These are phyloP conservation scores for Diaperis boleti DNA, from an alignment of 2,888 invertebrate genomes.

Conservation along the genomic window DNA sequence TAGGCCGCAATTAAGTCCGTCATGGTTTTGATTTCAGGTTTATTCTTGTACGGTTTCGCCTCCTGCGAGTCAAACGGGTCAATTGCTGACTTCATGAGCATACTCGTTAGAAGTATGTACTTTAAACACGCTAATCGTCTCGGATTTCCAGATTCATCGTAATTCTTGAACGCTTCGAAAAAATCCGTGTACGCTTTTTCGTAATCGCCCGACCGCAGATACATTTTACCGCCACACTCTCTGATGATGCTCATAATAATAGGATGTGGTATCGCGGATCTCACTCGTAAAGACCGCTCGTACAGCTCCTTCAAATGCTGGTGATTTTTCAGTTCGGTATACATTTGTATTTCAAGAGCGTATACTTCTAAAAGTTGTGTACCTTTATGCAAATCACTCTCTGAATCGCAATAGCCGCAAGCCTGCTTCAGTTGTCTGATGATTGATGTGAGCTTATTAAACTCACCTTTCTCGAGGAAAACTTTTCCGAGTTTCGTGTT, in stretches of 20 bases:
- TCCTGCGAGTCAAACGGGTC: conserved; percentile 99
- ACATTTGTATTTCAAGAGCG: conserved; percentile 99
- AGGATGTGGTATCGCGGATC: conserved; percentile 99
- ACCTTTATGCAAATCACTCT: conserved; percentile 97
- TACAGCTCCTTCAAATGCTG: conserved; percentile 96
- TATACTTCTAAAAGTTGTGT: conserved; percentile 98
- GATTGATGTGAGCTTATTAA: conserved; percentile 91
- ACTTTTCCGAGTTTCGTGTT: conserved; percentile 98
- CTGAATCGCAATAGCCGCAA: conserved; percentile 96
- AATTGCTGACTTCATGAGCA: conserved; percentile 98
- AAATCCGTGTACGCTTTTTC: conserved; percentile 99
- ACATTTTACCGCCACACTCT: conserved; percentile 99
- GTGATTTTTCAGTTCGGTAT: conserved; percentile 98
- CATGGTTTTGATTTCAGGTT: conserved; percentile 98
- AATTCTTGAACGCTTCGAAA: conserved; percentile 99
- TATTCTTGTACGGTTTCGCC: conserved; percentile 99
- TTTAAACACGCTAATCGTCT: conserved; percentile 94
- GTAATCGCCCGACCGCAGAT: conserved; percentile 96
- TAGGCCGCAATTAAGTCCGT: conserved; percentile 96
- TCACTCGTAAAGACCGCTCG: conserved; percentile 97
- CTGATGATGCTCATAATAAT: conserved; percentile 95
- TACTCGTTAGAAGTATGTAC: conserved; percentile 97
- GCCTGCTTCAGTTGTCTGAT: conserved; percentile 95
- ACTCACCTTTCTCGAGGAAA: conserved; percentile 95
- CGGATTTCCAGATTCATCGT: conserved; percentile 98